Conservation (phyloP, 2,888 invertebrate species). For the Sinopyrophorus schimmeli region DNA sequence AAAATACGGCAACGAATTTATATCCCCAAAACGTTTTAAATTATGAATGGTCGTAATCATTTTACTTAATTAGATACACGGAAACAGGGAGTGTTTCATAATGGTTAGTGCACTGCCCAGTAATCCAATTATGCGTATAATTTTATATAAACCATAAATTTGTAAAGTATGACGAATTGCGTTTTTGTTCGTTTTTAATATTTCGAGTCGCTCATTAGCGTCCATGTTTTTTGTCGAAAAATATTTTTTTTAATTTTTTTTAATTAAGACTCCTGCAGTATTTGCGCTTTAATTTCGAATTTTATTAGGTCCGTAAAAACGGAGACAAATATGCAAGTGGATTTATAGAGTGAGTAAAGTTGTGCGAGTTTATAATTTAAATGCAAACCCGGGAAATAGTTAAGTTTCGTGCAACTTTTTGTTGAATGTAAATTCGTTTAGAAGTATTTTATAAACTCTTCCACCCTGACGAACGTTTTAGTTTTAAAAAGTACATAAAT, state of each 20-base stretch:
- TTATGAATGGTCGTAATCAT: constrained; percentile 15
- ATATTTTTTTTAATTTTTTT: too few relatives aligned
- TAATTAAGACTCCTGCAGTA: too few relatives aligned
- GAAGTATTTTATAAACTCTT: not conserved
- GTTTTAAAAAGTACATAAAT: constrained; percentile 23
- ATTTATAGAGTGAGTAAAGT: too few relatives aligned
- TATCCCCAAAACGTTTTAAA: constrained; percentile 16
- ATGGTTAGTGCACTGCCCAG: constrained; percentile 11
- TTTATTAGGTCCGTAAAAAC: too few relatives aligned
- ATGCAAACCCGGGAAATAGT: too few relatives aligned
- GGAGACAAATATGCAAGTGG: too few relatives aligned
- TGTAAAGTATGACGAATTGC: not conserved
- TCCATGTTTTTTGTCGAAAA: not conserved
- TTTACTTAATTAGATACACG: constrained; percentile 20
- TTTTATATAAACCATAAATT: constrained; percentile 12
- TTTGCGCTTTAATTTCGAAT: constrained; percentile 1
- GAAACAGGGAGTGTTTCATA: constrained; percentile 21
- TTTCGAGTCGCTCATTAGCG: not conserved
- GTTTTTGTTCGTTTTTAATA: not conserved
- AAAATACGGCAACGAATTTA: constrained; percentile 19
- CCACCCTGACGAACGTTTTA: constrained; percentile 14
- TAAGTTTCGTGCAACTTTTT: not conserved
- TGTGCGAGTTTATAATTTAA: too few relatives aligned
- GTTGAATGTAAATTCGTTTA: not conserved
- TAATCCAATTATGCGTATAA: constrained; percentile 19